phyloP scores from a whole-genome alignment of 2,113 vertebrate genomes.

The Callipepla californica region DNA sequence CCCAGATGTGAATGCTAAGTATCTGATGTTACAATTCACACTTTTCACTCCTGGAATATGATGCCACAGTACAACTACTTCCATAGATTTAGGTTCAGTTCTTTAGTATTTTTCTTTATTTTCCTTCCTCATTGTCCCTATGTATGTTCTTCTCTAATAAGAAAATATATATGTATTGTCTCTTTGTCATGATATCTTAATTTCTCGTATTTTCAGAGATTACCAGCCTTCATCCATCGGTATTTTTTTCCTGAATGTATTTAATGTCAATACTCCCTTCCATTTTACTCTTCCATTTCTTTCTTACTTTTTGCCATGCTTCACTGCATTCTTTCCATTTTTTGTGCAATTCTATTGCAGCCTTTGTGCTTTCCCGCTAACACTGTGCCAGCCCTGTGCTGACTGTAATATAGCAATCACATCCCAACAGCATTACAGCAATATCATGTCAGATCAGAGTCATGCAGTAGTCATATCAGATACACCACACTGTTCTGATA shows the following conservation, averaged over 20 bases:
- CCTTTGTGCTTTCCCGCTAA: neutral
- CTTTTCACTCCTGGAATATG: neutral
- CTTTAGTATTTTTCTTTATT: neutral
- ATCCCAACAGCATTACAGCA: fast-evolving
- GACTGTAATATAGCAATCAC: neutral
- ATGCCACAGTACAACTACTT: neutral
- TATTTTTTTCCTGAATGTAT: neutral
- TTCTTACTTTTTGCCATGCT: constrained; percentile 1
- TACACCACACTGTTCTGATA: neutral
- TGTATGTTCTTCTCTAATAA: neutral
- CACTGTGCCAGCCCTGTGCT: neutral
- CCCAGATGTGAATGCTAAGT: neutral
- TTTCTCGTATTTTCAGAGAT: neutral
- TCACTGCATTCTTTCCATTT: neutral
- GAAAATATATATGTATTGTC: neutral
- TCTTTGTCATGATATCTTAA: neutral
- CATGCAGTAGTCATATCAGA: neutral
- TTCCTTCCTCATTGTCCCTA: neutral
- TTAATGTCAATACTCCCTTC: neutral
- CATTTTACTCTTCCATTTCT: neutral
- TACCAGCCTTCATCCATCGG: neutral
- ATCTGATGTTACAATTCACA: neutral
- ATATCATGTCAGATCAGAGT: neutral
- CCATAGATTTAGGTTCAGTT: neutral
- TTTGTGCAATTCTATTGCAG: neutral